phyloP scores from a whole-genome alignment of 2,888 invertebrate species.

The Pinctada fucata region DNA sequence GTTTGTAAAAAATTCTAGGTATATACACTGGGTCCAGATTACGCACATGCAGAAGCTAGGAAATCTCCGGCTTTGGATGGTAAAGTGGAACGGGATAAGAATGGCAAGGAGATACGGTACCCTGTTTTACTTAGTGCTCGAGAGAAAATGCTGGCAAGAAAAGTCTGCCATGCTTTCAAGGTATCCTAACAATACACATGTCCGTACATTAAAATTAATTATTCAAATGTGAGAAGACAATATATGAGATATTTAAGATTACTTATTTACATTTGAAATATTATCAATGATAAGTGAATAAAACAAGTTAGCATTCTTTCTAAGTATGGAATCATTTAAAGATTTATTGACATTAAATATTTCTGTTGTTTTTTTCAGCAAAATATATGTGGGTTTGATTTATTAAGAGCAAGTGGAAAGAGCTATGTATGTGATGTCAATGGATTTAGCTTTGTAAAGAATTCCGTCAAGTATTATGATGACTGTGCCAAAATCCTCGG shows the following conservation, averaged over 20 bases:
- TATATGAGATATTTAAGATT: no score
- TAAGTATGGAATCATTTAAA: no score
- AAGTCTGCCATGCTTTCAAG: slow-evolving; percentile 87
- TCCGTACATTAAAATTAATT: no score
- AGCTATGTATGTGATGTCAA: slow-evolving; percentile 99
- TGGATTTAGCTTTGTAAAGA: slow-evolving; percentile 99
- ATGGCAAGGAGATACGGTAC: slow-evolving; percentile 97
- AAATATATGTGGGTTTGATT: slow-evolving; percentile 99
- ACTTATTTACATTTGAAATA: no score
- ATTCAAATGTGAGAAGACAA: no score
- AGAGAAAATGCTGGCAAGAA: slow-evolving; percentile 97
- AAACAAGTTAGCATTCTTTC: no score
- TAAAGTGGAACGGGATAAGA: slow-evolving; percentile 97
- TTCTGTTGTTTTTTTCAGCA: slow-evolving; percentile 80
- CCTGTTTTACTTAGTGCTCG: slow-evolving; percentile 98
- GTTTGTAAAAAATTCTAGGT: slow-evolving; percentile 81
- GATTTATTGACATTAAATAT: no score
- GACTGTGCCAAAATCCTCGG: slow-evolving; percentile 95
- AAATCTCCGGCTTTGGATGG: slow-evolving; percentile 99
- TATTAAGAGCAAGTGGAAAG: slow-evolving; percentile 96
- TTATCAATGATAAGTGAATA: no score
- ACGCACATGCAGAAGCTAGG: slow-evolving; percentile 99
- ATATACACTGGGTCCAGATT: slow-evolving; percentile 99
- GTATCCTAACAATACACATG: slow-evolving; percentile 55
- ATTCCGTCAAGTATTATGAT: slow-evolving; percentile 99